phyloP scores from a whole-genome alignment of 1,140 invertebrate species.

The Heliconius himera region DNA sequence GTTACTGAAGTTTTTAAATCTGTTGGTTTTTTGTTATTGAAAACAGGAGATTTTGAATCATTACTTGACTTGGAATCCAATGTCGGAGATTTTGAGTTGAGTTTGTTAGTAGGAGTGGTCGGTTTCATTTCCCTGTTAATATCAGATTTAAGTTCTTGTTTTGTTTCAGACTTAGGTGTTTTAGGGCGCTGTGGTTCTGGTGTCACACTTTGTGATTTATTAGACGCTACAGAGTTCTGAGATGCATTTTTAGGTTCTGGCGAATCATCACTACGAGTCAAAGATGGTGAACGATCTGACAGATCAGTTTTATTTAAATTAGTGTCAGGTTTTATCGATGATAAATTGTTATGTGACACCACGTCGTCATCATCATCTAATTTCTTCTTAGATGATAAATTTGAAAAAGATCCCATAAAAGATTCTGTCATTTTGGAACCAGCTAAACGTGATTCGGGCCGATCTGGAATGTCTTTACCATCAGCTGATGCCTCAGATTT shows the following conservation, averaged over 20 bases:
- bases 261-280: conserved; percentile 78
- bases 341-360: conserved; percentile 64
- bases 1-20: conserved; percentile 58
- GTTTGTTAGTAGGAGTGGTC: conserved; percentile 50
- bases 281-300: conserved; percentile 77
- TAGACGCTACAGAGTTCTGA: conserved; percentile 50
- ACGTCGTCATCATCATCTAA: conserved; percentile 76
- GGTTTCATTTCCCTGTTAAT: conserved; percentile 45
- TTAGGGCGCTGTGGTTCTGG: conserved; percentile 69
- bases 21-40: conserved; percentile 55
- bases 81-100: conserved; percentile 57
- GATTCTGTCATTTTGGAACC: conserved; percentile 80
- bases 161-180: conserved; percentile 67
- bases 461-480: conserved; percentile 60
- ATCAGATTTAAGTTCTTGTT: conserved; percentile 53
- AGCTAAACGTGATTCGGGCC: conserved; percentile 74
- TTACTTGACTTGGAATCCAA: conserved; percentile 61
- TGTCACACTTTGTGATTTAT: conserved; percentile 59
- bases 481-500: conserved; percentile 67
- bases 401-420: conserved; percentile 72
- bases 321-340: conserved; percentile 48
- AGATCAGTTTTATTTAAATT: conserved; percentile 61
- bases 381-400: conserved; percentile 61
- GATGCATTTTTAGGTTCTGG: conserved; percentile 71
- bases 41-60: conserved; percentile 56